Conservation (phyloP, 2,797 vertebrate genomes). For the Halcyon badia region DNA sequence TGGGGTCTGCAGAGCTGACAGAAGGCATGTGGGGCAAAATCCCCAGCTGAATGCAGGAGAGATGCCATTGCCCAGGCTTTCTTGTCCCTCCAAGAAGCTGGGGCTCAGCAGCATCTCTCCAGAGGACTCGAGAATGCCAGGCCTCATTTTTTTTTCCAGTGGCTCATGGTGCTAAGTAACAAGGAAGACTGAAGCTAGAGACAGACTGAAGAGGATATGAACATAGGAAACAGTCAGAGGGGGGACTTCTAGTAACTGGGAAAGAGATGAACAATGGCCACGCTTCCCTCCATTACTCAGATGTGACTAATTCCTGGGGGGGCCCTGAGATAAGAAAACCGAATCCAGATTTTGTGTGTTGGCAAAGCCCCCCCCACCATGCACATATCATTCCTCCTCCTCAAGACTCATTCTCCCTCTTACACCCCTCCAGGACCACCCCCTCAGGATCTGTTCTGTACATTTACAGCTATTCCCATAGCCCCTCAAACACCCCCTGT, state of each 20-base stretch:
- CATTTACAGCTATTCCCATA: neutral
- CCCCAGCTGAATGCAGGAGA: neutral
- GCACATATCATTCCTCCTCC: neutral
- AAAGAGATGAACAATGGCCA: neutral
- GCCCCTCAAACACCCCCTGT: accelerated
- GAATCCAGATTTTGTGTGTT: neutral
- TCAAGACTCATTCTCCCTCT: neutral
- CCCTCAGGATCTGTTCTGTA: neutral
- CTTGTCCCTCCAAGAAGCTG: neutral
- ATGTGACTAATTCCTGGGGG: neutral
- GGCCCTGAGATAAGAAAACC: neutral
- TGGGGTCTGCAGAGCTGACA: conserved; percentile 50
- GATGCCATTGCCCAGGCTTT: neutral
- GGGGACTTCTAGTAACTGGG: neutral
- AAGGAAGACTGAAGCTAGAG: neutral
- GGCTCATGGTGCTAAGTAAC: neutral
- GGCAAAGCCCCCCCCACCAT: neutral
- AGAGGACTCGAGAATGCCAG: neutral
- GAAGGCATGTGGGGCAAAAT: conserved; percentile 27
- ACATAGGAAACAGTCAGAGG: neutral
- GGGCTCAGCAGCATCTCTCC: neutral
- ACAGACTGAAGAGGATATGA: neutral
- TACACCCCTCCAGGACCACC: neutral
- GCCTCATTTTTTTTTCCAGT: neutral
- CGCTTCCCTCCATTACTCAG: neutral